phyloP scores from a whole-genome alignment of 2,888 invertebrate species.

The Pediacus dermestoides region DNA sequence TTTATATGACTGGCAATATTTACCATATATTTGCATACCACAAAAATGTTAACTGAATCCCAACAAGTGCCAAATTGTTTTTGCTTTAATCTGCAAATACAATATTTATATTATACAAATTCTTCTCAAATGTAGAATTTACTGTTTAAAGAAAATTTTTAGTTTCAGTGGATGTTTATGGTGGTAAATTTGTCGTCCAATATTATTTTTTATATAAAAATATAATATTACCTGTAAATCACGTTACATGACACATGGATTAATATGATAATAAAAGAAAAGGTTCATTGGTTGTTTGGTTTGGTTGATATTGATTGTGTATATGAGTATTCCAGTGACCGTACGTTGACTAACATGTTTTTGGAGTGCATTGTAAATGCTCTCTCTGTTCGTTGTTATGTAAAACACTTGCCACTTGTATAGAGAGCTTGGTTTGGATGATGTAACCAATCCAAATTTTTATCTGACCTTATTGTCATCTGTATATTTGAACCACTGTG shows the following conservation, averaged over 20 bases:
- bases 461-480: constrained; percentile 11
- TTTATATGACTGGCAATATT: no score
- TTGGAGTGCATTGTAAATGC: constrained; percentile 26
- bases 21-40: no score
- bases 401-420: constrained; percentile 34
- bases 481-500: constrained; percentile 22
- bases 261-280: constrained; percentile 39
- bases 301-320: constrained; percentile 37
- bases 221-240: no score
- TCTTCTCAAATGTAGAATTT: no score
- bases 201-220: no score
- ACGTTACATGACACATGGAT: constrained; percentile 43
- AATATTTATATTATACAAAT: no score
- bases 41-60: no score
- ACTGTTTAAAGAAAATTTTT: no score
- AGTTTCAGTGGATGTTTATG: no score
- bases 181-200: no score
- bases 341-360: constrained; percentile 36
- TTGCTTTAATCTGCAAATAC: no score
- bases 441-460: constrained; percentile 21
- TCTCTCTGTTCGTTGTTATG: constrained; percentile 33
- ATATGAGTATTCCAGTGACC: constrained; percentile 39
- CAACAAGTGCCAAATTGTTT: no score
- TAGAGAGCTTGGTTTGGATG: constrained; percentile 23
- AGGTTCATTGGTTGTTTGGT: constrained; percentile 37